Conservation (phyloP, 1,140 invertebrate genomes). For the Caenorhabditis elegans region DNA sequence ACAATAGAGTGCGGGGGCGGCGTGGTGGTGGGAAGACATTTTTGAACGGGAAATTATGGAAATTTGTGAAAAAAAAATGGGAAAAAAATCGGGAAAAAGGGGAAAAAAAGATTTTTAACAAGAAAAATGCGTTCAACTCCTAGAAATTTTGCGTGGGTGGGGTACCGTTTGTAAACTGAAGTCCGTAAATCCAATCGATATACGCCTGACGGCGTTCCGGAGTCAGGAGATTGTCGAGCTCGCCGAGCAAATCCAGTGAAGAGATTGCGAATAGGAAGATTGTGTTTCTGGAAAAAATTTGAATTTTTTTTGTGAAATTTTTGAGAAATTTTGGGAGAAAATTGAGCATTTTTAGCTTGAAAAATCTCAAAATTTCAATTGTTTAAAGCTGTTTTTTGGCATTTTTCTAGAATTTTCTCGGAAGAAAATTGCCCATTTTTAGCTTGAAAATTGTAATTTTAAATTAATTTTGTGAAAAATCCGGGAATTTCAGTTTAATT, state of each 20-base stretch:
- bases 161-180: conserved; percentile 39
- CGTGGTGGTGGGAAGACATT: neutral
- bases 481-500: too few relatives aligned
- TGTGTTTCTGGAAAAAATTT: conserved; percentile 44
- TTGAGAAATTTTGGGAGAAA: too few relatives aligned
- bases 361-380: too few relatives aligned
- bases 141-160: neutral
- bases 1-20: neutral
- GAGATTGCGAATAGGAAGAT: conserved; percentile 48
- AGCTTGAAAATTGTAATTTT: too few relatives aligned
- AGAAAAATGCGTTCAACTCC: neutral
- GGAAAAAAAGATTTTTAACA: conserved; percentile 17
- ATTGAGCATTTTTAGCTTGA: too few relatives aligned
- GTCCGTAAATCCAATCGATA: conserved; percentile 51
- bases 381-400: too few relatives aligned
- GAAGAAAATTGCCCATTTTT: too few relatives aligned
- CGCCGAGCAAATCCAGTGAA: conserved; percentile 44
- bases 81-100: neutral
- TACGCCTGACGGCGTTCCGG: neutral
- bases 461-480: too few relatives aligned
- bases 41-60: neutral
- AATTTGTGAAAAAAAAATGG: neutral
- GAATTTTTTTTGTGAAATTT: neutral
- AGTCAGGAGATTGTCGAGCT: conserved; percentile 35
- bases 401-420: too few relatives aligned